A percentile compares a stretch with the other conserved stretches of the same genome.
Conservation (phyloP, 2,888 invertebrate genomes). For the Lagria hirta region DNA sequence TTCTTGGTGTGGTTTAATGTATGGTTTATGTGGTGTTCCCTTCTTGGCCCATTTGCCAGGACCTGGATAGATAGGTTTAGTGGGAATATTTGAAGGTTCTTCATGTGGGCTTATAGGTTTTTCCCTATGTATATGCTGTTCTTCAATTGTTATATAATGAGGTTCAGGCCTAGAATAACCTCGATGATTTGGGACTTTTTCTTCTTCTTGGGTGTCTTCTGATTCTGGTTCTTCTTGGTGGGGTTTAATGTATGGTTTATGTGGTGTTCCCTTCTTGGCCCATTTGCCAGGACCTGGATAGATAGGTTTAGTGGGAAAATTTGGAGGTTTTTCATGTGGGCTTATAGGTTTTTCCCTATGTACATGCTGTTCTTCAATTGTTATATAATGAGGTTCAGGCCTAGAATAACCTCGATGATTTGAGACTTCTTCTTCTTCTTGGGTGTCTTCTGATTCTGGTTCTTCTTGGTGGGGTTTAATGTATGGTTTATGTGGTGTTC, state of each 20-base stretch:
- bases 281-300: conserved; percentile 52
- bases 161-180: conserved; percentile 40
- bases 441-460: conserved; percentile 39
- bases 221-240: not conserved
- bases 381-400: no score
- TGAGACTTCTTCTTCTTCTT: conserved; percentile 45
- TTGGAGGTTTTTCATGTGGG: conserved; percentile 40
- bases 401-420: no score
- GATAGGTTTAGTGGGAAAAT: conserved; percentile 47
- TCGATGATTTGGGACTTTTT: conserved; percentile 31
- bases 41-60: conserved; percentile 49
- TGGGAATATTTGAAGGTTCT: conserved; percentile 43
- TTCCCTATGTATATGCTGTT: conserved; percentile 27
- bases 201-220: not conserved
- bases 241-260: conserved; percentile 40
- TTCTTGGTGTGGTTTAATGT: conserved; percentile 29
- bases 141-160: conserved; percentile 23
- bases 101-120: conserved; percentile 39
- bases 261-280: conserved; percentile 47
- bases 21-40: conserved; percentile 46
- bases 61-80: conserved; percentile 50
- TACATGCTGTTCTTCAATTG: conserved; percentile 26
- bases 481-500: conserved; percentile 45
- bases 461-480: conserved; percentile 27
- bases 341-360: conserved; percentile 31